phyloP scores from a whole-genome alignment of 2,888 invertebrate genomes.

The Ethmia dodecea region DNA sequence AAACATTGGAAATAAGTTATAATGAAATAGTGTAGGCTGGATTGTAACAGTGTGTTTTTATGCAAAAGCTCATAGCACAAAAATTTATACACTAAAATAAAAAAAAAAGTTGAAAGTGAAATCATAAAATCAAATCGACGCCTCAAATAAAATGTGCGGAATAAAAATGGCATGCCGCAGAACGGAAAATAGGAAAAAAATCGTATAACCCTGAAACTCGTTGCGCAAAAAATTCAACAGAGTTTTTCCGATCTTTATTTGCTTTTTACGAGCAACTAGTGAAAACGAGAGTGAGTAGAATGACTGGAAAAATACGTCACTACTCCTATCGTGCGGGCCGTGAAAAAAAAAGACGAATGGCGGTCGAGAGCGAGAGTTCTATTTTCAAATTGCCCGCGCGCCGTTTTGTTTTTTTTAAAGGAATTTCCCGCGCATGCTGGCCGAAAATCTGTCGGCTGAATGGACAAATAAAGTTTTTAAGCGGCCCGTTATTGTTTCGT shows the following conservation, averaged over 20 bases:
- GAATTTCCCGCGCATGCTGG: constrained; percentile 2
- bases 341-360: constrained; percentile 48
- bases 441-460: constrained; percentile 8
- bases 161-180: constrained; percentile 15
- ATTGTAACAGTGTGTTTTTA: too few species aligned
- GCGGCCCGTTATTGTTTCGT: too few species aligned
- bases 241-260: constrained; percentile 68
- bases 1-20: too few species aligned
- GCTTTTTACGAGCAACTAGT: constrained; percentile 65
- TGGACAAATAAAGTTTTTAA: too few species aligned
- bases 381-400: constrained; percentile 61
- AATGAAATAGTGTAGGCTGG: too few species aligned
- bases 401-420: constrained; percentile 36
- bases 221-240: constrained; percentile 52
- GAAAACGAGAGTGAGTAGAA: constrained; percentile 61
- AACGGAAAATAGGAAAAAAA: constrained; percentile 44
- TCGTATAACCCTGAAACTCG: constrained; percentile 50
- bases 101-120: too few species aligned
- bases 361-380: constrained; percentile 64
- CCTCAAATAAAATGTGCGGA: constrained; percentile 4
- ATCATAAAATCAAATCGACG: constrained; percentile 11
- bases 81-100: too few species aligned
- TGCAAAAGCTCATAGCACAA: too few species aligned
- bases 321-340: constrained; percentile 67
- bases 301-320: constrained; percentile 72